Evolutionary conservation across 2,888 invertebrate genomes (phyloP), one percentile per base, ranked within the genome.

Genomic region (Pherbina coryleti): DNA sequence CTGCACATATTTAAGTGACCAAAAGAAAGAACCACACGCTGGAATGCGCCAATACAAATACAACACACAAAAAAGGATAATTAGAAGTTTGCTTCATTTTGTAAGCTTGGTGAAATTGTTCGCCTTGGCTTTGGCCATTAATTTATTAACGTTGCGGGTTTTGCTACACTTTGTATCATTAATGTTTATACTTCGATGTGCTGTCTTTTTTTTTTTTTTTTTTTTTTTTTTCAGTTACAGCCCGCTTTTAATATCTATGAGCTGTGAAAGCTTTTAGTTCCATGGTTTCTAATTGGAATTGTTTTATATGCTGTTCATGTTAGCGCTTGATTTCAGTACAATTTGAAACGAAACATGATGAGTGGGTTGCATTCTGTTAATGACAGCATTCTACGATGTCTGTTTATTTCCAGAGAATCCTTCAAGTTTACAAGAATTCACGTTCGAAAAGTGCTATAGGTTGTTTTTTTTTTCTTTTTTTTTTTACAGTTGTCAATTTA

Each of bases 51-150:
- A 19, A 72, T 57, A 72, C 11, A 57, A 72, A 57, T 57, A 34
- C 57, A 57, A 22, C 14, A n/a, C 14, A 22, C 62, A 69, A 69
- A 66, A 74, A 62, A 51, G 66, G 22, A 49, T 64, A 66, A 74
- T 74, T 74, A 74, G 64, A 31, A 53, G 19, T 31, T 34, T 22
- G 53, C n/a, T 17, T 72, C 74, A 53, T 51, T 37, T 44, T 44
- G 44, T 44, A 44, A 44, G 64, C 22, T 60, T 44, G 51, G 9
- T 53, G 17, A 51, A 64, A 64, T 31, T 62, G 53, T 28, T 49
- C 64, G 66, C 66, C 64, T 74, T 74, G 28, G 74, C 74, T 31
- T 22, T 74, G 74, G 44, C 66, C 53, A 66, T 74, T 74, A 66
- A 74, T 74, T 74, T 74, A 74, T 74, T 74, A 74, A 64, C 62